Evolutionary conservation across 2,113 vertebrate genomes (phyloP).

Genomic region (Choloepus hoffmanni): DNA sequence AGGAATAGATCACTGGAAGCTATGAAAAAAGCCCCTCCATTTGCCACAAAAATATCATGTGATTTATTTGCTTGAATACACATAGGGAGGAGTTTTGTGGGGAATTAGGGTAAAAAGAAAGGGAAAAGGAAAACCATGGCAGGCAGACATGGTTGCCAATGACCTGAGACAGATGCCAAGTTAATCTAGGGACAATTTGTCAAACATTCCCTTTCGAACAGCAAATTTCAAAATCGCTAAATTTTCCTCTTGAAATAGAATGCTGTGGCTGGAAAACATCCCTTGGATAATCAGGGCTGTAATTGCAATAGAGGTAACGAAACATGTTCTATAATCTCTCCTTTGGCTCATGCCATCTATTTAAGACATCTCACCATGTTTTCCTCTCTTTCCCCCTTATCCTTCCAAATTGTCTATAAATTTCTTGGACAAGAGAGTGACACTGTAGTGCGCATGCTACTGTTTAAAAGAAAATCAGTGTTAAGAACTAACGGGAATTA

Average conservation of each 20-base stretch:
- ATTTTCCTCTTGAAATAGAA: slow-evolving; percentile 46
- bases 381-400: background rate
- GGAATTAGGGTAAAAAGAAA: slow-evolving; percentile 4
- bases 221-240: slow-evolving; percentile 44
- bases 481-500: slow-evolving; percentile 32
- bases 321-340: background rate
- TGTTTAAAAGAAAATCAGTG: slow-evolving; percentile 5
- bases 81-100: background rate
- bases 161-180: slow-evolving; percentile 45
- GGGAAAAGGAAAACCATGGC: background rate
- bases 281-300: slow-evolving; percentile 28
- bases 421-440: slow-evolving; percentile 9
- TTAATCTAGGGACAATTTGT: slow-evolving; percentile 56
- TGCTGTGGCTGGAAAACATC: background rate
- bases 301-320: background rate
- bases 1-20: background rate
- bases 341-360: background rate
- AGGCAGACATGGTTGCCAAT: slow-evolving; percentile 26
- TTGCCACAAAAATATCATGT: slow-evolving; percentile 2
- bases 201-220: slow-evolving; percentile 51
- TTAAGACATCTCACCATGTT: background rate
- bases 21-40: slow-evolving; percentile 15
- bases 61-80: slow-evolving; percentile 48
- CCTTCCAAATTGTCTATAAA: slow-evolving; percentile 21
- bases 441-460: background rate